Evolutionary conservation across 2,797 vertebrate species (phyloP), one percentile per base, ranked within the genome.

Genomic region (Novumbra hubbsi): DNA sequence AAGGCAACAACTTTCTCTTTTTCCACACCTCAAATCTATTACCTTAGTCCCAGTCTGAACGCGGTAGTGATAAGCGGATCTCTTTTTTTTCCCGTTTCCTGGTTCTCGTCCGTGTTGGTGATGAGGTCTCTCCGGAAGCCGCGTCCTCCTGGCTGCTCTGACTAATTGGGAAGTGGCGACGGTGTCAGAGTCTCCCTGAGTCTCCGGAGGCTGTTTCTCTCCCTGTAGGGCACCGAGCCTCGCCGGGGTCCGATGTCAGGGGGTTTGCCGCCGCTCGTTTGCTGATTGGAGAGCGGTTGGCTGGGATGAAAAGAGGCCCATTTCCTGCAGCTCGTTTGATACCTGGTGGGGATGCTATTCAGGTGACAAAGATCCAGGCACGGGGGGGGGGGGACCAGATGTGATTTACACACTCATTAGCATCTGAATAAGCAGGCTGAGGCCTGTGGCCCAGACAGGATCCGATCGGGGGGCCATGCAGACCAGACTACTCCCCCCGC

Each of bases 351-450:
- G 93, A 94, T 96, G 95, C 96, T 95, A 96, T 97, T 97, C 97
- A 99, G 97, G 96, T 98, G 96, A 96, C 95, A 96, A 95, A 95
- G 95, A 96, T 96, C 91, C 92, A 89, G 91, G 91, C 94, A 81
- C 93, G 92, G 85, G 91, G 91, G 93, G 93, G 95, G 94, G 94
- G 12, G 1, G 41, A 96, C 96, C 97, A 99, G 97, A 97, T 98
- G 97, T 96, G 95, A 94, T 96, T 97, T 96, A 95, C 95, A 93
- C 94, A 93, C 95, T 98, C 96, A 98, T 99, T 99, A 98, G 92
- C 96, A 98, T 98, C 93, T 98, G 96, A 99, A 98, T 98, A 94
- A 95, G 94, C 91, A 83, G 84, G 92, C 84, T 90, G 94, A 85
- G 86, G 24, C 65, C 86, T 84, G 94, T 84, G 86, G 34, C 65